Evolutionary conservation across 2,113 vertebrate species (phyloP).

Genomic region (Propithecus coquereli): DNA sequence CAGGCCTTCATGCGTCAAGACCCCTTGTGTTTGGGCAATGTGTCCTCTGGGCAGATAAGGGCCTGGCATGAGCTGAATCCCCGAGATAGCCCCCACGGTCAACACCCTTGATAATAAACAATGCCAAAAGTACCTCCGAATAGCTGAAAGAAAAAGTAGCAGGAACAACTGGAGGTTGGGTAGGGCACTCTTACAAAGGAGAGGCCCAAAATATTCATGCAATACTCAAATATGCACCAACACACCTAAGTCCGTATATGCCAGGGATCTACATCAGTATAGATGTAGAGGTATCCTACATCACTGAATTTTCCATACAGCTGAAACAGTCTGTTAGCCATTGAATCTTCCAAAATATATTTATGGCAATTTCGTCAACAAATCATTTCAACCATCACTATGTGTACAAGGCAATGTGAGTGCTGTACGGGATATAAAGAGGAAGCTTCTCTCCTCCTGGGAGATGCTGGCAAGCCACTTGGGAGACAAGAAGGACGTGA

Average conservation of each 20-base stretch:
- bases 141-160: background rate
- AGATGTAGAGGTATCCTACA: background rate
- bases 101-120: background rate
- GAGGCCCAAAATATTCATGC: accelerated
- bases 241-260: accelerated
- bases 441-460: background rate
- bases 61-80: background rate
- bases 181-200: background rate
- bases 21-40: accelerated
- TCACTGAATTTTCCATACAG: background rate
- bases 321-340: background rate
- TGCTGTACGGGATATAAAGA: background rate
- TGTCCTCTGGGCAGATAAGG: background rate
- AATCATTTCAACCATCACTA: background rate
- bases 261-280: too few species aligned
- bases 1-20: background rate
- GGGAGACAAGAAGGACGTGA: background rate
- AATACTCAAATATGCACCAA: accelerated
- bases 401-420: background rate
- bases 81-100: background rate
- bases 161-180: background rate
- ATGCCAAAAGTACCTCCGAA: background rate
- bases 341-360: background rate
- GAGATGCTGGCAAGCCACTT: background rate
- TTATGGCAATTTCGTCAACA: background rate